phyloP scores from a whole-genome alignment of 2,888 invertebrate species.

The Lydus trimaculatus region DNA sequence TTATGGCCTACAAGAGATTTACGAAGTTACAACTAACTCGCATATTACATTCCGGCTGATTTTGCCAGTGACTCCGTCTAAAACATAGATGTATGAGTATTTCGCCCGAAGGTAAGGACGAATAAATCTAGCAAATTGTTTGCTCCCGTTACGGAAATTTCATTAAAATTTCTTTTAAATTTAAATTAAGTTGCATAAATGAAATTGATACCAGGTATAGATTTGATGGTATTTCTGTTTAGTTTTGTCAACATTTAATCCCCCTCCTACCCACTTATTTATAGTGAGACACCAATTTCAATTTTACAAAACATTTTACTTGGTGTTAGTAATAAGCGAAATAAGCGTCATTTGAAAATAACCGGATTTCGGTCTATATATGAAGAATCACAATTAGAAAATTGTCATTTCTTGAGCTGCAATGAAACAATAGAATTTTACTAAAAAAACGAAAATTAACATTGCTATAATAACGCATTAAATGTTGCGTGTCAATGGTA shows the following conservation, averaged over 20 bases:
- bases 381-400: constrained; percentile 61
- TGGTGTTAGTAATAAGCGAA: no score
- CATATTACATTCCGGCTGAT: constrained; percentile 57
- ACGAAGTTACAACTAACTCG: constrained; percentile 55
- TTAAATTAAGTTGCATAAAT: constrained; percentile 45
- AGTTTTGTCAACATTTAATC: constrained; percentile 33
- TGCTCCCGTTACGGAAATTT: constrained; percentile 36
- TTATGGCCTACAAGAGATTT: constrained; percentile 58
- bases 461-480: constrained; percentile 42
- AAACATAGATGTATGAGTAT: constrained; percentile 32
- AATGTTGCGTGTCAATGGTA: constrained; percentile 43
- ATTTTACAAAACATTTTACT: no score
- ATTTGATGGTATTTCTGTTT: constrained; percentile 31
- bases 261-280: constrained; percentile 30
- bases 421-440: constrained; percentile 49
- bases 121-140: constrained; percentile 38
- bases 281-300: neutral
- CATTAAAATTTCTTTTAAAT: constrained; percentile 49
- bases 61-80: constrained; percentile 39
- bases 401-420: constrained; percentile 59
- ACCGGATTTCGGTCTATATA: constrained; percentile 53
- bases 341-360: constrained; percentile 56
- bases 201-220: constrained; percentile 38
- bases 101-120: constrained; percentile 35
- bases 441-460: constrained; percentile 33